Percentiles rank a stretch among this genome's conserved stretches.
phyloP scores from a whole-genome alignment of 2,797 vertebrate genomes.

The Anolis apletophallus region DNA sequence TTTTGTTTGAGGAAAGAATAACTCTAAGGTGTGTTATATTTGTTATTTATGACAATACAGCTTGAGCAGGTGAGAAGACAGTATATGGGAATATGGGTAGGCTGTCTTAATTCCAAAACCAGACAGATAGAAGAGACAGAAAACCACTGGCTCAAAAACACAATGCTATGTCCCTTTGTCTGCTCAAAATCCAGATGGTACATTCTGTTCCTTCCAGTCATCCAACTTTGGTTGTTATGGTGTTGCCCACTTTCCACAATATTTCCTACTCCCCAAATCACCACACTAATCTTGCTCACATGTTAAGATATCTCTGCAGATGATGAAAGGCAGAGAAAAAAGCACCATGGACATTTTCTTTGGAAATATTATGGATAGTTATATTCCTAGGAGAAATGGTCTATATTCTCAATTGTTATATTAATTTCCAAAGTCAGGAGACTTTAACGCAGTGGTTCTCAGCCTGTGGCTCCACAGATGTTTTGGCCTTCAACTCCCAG shows the following conservation, averaged over 20 bases:
- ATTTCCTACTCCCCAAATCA: not conserved
- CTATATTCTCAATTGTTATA: not conserved
- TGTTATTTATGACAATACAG: conserved; percentile 8
- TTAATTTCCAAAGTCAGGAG: not conserved
- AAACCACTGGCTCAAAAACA: not conserved
- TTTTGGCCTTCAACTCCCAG: no score
- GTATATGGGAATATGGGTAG: not conserved
- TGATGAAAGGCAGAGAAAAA: not conserved
- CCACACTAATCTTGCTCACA: not conserved
- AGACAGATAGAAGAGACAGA: not conserved
- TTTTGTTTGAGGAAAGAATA: not conserved
- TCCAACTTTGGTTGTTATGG: not conserved
- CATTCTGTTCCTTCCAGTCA: not conserved
- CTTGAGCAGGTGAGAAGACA: not conserved
- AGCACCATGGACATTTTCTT: no score
- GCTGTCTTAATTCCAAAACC: not conserved
- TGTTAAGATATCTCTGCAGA: not conserved
- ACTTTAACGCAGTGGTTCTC: no score
- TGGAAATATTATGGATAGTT: no score
- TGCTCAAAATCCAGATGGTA: conserved; percentile 1
- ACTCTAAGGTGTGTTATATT: not conserved
- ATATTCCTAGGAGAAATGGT: no score
- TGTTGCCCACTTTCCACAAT: not conserved
- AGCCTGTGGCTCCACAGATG: no score
- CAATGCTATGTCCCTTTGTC: not conserved